Conservation (phyloP, 2,113 vertebrate species). For the Calidris pygmaea region DNA sequence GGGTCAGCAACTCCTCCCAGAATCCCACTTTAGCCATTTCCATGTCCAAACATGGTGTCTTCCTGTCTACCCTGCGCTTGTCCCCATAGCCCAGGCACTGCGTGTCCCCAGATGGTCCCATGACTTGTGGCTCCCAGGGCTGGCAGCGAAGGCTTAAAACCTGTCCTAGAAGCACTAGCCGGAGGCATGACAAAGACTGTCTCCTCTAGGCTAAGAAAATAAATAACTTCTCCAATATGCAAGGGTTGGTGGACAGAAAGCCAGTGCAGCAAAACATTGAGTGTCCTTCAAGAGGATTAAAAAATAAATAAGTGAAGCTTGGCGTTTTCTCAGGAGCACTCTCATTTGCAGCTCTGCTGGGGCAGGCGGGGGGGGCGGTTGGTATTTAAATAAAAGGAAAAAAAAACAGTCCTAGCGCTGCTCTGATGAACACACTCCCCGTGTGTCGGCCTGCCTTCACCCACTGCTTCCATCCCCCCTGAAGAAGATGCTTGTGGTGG, state of each 20-base stretch:
- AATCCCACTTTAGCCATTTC: neutral
- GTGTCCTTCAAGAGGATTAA: constrained; percentile 16
- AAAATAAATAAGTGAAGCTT: constrained; percentile 64
- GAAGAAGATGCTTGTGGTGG: neutral
- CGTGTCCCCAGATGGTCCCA: neutral
- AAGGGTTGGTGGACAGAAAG: neutral
- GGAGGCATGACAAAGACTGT: neutral
- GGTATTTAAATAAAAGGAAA: constrained; percentile 35
- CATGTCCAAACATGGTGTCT: neutral
- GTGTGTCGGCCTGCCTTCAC: neutral
- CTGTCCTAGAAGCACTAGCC: neutral
- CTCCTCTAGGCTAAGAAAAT: constrained; percentile 64
- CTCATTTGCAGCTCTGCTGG: constrained; percentile 21
- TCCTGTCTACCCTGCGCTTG: neutral
- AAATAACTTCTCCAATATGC: constrained; percentile 59
- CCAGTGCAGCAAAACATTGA: constrained; percentile 7
- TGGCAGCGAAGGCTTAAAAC: neutral
- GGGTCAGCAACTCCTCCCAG: neutral
- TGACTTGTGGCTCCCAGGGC: neutral
- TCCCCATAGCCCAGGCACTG: neutral
- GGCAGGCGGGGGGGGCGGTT: neutral
- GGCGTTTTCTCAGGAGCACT: neutral
- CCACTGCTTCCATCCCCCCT: neutral
- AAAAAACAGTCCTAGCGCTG: neutral
- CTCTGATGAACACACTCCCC: neutral